A percentile compares a stretch with the other conserved stretches of the same genome.
These are phyloP conservation scores for Colaptes auratus DNA, from an alignment of 2,113 vertebrate species.

Conservation along the genomic window DNA sequence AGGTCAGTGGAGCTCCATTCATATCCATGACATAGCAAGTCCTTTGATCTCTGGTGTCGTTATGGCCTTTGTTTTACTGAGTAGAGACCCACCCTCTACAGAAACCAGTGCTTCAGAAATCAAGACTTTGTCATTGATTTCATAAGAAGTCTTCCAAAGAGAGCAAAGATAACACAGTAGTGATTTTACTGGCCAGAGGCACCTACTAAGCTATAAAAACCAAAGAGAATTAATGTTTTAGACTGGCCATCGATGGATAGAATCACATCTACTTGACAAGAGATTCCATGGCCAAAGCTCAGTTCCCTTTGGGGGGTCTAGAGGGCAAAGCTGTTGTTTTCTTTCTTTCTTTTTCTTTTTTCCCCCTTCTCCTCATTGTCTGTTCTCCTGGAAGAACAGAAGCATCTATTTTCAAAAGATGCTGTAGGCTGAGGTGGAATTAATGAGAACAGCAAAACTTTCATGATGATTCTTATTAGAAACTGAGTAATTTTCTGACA, in stretches of 20 bases:
- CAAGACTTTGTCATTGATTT: background rate
- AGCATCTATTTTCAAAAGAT: conserved; percentile 1
- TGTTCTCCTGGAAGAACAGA: background rate
- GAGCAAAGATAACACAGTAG: background rate
- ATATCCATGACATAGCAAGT: background rate
- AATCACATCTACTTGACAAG: background rate
- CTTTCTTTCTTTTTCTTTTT: no score
- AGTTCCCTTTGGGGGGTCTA: background rate
- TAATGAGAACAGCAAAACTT: conserved; percentile 15
- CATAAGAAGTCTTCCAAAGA: background rate
- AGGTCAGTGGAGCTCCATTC: background rate
- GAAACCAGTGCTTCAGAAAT: background rate
- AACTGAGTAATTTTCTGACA: conserved; percentile 20
- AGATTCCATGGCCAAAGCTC: background rate
- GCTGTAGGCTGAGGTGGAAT: background rate
- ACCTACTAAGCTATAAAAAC: background rate
- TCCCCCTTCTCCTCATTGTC: background rate
- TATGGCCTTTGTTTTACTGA: background rate
- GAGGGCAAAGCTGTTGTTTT: background rate
- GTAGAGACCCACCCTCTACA: background rate
- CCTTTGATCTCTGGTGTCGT: background rate
- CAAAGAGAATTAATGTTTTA: background rate
- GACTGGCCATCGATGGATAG: background rate
- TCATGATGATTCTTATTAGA: conserved; percentile 14
- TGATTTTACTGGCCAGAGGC: background rate